phyloP scores from a whole-genome alignment of 2,113 vertebrate species.

The Ctenomys sociabilis region DNA sequence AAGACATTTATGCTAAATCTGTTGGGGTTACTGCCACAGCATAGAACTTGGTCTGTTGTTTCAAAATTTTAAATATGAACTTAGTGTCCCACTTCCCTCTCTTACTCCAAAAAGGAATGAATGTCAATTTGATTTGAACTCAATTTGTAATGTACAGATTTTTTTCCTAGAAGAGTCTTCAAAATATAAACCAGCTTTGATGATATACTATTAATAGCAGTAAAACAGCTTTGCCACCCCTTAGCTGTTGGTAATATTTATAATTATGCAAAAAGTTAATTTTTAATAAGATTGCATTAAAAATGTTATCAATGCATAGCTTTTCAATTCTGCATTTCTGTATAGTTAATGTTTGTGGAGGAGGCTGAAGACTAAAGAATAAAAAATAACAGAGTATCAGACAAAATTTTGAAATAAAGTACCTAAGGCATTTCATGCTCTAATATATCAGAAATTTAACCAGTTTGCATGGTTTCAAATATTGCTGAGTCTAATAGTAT shows the following conservation, averaged over 20 bases:
- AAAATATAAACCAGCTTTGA: constrained; percentile 38
- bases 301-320: not conserved
- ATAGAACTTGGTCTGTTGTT: not conserved
- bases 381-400: not conserved
- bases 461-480: not conserved
- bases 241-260: not conserved
- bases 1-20: not conserved
- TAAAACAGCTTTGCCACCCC: not conserved
- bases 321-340: not conserved
- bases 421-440: not conserved
- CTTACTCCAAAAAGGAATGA: not conserved
- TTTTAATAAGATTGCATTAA: constrained; percentile 2
- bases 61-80: constrained; percentile 23
- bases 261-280: not conserved
- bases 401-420: not conserved
- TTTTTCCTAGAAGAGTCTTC: not conserved
- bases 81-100: not conserved
- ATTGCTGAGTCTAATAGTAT: not conserved
- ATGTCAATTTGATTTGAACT: constrained; percentile 27
- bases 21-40: not conserved
- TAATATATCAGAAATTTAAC: constrained; percentile 40
- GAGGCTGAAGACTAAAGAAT: constrained; percentile 35
- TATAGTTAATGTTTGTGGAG: not conserved
- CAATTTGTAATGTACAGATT: not conserved
- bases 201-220: not conserved